Evolutionary conservation across 2,888 invertebrate genomes (phyloP), one percentile per base, ranked within the genome.

Genomic region (Cataglyphis rosenhaueri): DNA sequence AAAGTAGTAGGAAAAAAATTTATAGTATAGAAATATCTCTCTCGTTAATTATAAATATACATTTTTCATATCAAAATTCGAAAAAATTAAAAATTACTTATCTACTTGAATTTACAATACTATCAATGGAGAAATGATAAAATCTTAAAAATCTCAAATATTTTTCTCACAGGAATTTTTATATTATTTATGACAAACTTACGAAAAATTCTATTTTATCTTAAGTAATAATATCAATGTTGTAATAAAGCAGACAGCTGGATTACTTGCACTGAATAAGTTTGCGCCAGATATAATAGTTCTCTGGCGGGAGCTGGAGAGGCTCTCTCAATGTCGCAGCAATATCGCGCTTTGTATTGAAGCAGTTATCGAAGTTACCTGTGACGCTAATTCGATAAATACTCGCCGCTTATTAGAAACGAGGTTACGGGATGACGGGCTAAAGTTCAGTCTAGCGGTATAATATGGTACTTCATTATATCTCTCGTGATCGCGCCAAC

Each of bases 311-410:
- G 41, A 78, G 78, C 70, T 44, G 25, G 32, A 52, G 52, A 41
- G 65, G 59, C n/a, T n/a, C 44, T 81, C 71, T 81, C 81, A 81
- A 59, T 81, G 66, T 74, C 71, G 52, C 55, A 61, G 74, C 65
- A 68, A 81, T 73, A 66, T 65, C 65, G 65, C 25, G 61, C 57
- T 65, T 73, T 73, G 66, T 71, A 76, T 48, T 35, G 78, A 71
- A 25, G 48, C 57, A 82, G 66, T 85, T 84, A 73, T 61, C 76
- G 52, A 75, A 84, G 81, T 73, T 85, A 68, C 73, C 52, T 15
- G 71, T 71, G 82, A 85, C 79, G 85, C 64, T 84, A 84, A 85
- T 59, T 81, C 81, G 81, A 85, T 82, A 82, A 87, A 84, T 87
- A 84, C 81, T 85, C 81, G 57, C 74, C 64, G 73, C 68, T 73